phyloP scores from a whole-genome alignment of 2,888 invertebrate genomes.

The Drosophila melanocephala region DNA sequence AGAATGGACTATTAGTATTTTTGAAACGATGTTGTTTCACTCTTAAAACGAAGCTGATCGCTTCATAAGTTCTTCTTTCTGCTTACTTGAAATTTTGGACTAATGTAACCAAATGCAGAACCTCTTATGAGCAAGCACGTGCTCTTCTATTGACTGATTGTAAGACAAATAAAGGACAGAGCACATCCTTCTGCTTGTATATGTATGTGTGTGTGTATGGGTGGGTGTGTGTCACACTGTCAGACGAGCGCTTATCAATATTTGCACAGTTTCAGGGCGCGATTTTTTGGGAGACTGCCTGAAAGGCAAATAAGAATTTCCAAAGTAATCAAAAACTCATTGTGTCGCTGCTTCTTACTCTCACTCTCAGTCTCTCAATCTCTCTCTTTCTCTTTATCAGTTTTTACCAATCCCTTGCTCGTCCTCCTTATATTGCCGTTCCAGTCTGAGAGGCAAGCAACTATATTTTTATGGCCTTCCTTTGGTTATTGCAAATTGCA shows the following conservation, averaged over 20 bases:
- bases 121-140: constrained; percentile 31
- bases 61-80: neutral
- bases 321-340: constrained; percentile 82
- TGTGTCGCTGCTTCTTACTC: constrained; percentile 47
- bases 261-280: constrained; percentile 73
- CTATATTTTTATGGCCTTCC: constrained; percentile 77
- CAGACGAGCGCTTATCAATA: constrained; percentile 74
- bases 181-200: constrained; percentile 6
- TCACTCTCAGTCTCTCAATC: neutral
- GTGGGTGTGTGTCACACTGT: constrained; percentile 23
- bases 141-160: constrained; percentile 42
- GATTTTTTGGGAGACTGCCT: constrained; percentile 47
- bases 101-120: constrained; percentile 43
- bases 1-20: neutral
- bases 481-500: constrained; percentile 81
- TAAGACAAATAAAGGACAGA: constrained; percentile 52
- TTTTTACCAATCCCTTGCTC: neutral
- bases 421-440: neutral
- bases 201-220: constrained; percentile 24
- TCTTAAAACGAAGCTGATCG: neutral
- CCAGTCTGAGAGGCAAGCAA: constrained; percentile 53
- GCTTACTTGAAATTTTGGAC: constrained; percentile 4
- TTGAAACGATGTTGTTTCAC: neutral
- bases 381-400: neutral
- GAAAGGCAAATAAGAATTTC: constrained; percentile 78